These are phyloP conservation scores for Pseudonaja textilis DNA, from an alignment of 2,113 vertebrate species.

Conservation along the genomic window DNA sequence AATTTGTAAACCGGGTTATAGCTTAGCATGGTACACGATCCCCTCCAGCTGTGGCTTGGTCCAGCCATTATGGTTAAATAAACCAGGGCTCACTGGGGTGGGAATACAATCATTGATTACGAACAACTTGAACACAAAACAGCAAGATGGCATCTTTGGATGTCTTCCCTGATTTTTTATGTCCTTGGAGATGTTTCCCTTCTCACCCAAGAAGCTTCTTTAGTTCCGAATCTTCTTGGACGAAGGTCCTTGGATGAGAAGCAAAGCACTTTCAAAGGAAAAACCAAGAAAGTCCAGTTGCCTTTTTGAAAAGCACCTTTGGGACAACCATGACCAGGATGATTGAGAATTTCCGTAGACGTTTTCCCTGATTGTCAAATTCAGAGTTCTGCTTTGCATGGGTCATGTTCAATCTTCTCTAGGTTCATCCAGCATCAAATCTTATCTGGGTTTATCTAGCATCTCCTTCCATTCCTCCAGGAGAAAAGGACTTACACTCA, in stretches of 20 bases:
- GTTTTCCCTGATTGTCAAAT: not conserved
- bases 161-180: not conserved
- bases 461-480: fast-evolving
- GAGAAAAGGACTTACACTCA: not conserved
- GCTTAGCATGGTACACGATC: not conserved
- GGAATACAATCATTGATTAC: not conserved
- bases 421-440: not conserved
- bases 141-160: not conserved
- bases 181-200: not conserved
- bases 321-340: no score
- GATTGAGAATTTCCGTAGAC: no score
- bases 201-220: no score
- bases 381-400: not conserved
- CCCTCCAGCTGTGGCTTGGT: not conserved
- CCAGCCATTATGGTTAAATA: not conserved
- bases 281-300: no score
- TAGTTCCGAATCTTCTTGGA: no score
- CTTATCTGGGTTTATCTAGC: not conserved
- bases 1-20: not conserved
- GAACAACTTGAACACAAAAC: not conserved
- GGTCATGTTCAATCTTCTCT: not conserved
- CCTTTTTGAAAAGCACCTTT: no score
- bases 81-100: not conserved
- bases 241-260: no score
- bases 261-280: no score